phyloP scores from a whole-genome alignment of 2,113 vertebrate genomes.

The Chauna torquata region DNA sequence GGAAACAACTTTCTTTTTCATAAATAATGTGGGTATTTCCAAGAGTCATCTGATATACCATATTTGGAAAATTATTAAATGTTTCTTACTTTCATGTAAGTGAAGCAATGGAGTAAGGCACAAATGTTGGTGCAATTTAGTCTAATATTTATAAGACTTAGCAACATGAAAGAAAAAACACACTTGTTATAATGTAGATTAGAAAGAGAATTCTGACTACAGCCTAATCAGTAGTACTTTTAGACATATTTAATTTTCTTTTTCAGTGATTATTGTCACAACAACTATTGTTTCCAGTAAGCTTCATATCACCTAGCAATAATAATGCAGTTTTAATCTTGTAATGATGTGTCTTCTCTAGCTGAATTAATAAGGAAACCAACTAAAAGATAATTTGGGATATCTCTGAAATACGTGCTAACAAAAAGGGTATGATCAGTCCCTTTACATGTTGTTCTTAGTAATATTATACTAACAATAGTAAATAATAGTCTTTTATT shows the following conservation, averaged over 20 bases:
- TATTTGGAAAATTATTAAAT: slow-evolving; percentile 38
- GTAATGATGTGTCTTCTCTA: slow-evolving; percentile 52
- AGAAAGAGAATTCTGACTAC: slow-evolving; percentile 49
- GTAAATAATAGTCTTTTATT: slow-evolving; percentile 43
- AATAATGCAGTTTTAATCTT: slow-evolving; percentile 69
- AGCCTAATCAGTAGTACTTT: slow-evolving; percentile 62
- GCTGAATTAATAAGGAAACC: slow-evolving; percentile 67
- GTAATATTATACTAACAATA: slow-evolving; percentile 46
- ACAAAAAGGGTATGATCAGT: slow-evolving; percentile 55
- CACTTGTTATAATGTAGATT: slow-evolving; percentile 56
- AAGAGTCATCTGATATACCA: neutral
- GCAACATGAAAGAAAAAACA: neutral
- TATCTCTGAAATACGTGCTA: slow-evolving; percentile 45
- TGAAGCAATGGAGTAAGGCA: neutral
- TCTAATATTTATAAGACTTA: slow-evolving; percentile 40
- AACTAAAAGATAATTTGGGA: slow-evolving; percentile 61
- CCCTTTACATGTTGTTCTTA: neutral
- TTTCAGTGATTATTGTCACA: slow-evolving; percentile 69
- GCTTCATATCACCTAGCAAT: slow-evolving; percentile 59
- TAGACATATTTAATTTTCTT: slow-evolving; percentile 67
- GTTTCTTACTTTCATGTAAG: slow-evolving; percentile 8
- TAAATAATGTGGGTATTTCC: neutral
- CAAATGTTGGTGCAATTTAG: slow-evolving; percentile 27
- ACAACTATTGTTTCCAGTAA: slow-evolving; percentile 67
- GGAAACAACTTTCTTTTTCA: slow-evolving; percentile 8